Conservation (phyloP, 2,888 invertebrate genomes). For the Oscheius onirici region DNA sequence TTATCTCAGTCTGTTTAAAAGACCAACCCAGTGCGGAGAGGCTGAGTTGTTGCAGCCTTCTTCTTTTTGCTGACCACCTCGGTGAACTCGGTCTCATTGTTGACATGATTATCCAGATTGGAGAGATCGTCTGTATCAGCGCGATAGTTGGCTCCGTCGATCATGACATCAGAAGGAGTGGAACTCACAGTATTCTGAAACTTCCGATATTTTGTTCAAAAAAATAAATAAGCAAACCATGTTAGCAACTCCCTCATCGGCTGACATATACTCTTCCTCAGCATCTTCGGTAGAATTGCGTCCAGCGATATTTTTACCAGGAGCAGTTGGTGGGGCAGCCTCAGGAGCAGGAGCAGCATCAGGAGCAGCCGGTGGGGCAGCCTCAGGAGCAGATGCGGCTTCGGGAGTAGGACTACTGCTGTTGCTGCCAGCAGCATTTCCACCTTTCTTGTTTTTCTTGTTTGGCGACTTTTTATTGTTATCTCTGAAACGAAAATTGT, state of each 20-base stretch:
- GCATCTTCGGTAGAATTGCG: constrained; percentile 14
- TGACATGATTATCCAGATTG: constrained; percentile 34
- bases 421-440: background rate
- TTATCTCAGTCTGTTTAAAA: background rate
- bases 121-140: constrained; percentile 39
- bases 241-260: constrained; percentile 44
- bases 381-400: background rate
- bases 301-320: background rate
- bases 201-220: too few species aligned
- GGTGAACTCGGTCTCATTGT: constrained; percentile 43
- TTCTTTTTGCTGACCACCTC: constrained; percentile 46
- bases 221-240: background rate
- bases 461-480: constrained; percentile 23
- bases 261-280: constrained; percentile 42
- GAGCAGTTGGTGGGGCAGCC: background rate
- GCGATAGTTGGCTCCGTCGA: constrained; percentile 45
- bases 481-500: background rate
- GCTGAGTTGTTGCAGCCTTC: constrained; percentile 21
- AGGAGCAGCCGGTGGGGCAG: background rate
- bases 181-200: background rate
- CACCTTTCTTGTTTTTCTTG: constrained; percentile 5
- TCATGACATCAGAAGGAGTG: constrained; percentile 36
- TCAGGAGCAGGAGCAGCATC: background rate
- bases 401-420: background rate
- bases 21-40: constrained; percentile 12